Conservation (phyloP, 2,113 vertebrate species). For the Scatophagus argus region DNA sequence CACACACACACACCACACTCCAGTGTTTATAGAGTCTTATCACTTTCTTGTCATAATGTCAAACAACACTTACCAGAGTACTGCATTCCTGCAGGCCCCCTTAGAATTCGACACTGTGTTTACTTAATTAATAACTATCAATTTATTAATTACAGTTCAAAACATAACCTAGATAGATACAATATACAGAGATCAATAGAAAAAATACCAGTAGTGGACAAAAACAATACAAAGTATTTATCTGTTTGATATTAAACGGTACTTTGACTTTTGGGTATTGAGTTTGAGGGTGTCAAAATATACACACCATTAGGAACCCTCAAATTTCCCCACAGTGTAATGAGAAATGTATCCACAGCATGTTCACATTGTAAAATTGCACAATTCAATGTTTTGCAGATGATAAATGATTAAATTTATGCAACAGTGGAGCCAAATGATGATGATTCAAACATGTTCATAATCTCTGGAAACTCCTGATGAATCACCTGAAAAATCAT, state of each 20-base stretch:
- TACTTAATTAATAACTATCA: no score
- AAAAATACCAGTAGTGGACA: background rate
- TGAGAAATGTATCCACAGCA: background rate
- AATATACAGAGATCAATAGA: background rate
- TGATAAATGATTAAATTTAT: background rate
- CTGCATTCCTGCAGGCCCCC: slow-evolving; percentile 58
- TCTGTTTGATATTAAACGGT: background rate
- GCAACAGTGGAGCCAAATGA: background rate
- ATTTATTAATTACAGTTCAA: slow-evolving; percentile 3
- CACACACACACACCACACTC: slow-evolving; percentile 16
- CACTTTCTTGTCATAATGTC: slow-evolving; percentile 69
- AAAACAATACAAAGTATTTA: background rate
- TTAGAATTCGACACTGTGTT: background rate
- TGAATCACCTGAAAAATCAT: background rate
- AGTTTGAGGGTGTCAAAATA: background rate
- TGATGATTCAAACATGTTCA: background rate
- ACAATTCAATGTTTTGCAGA: no score
- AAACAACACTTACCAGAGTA: slow-evolving; percentile 70
- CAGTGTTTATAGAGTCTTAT: slow-evolving; percentile 76
- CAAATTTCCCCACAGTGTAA: background rate
- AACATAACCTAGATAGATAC: background rate
- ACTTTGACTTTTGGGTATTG: no score
- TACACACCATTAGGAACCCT: background rate
- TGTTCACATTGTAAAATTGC: background rate
- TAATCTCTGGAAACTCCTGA: background rate